Base-by-base conservation (phyloP, 2,797 vertebrate genomes). In the Xiphorhynchus erythropygius region DNA sequence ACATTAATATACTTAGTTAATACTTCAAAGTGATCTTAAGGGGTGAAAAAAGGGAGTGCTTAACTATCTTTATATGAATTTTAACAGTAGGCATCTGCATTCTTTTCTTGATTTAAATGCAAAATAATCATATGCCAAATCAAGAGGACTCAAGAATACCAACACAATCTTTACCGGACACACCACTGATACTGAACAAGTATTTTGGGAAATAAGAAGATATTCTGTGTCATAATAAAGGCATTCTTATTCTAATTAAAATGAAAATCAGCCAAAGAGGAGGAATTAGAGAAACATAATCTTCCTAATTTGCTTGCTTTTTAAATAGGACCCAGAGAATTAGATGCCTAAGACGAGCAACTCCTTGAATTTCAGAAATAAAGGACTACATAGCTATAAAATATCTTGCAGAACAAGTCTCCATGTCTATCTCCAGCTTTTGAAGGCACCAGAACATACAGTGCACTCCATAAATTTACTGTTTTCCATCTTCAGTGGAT, bases 201-300 rank as follows among this genome's bases (percentile, higher is more conserved):
- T 19, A 93, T 77, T 92, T 76, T 63, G 30, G 68, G 56, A 95
- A 94, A 91, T 59, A 74, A 56, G 23, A 91, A 94, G 55, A 84
- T 92, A 95, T 35, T 85, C 55, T 59, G 41, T 84, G 65, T 95
- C 67, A 94, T 56, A 89, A 94, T 75, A 94, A 89, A 96, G 73
- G 55, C 69, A 96, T 94, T 97, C 97, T 95, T 80, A 92, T 84
- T 91, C 91, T 81, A 91, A 96, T 78, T 92, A 94, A 96, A 97
- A 94, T 80, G 8, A 94, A 95, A 91, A 92, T 60, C 27, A 70
- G 77, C 35, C 83, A 67, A 95, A 83, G 56, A 75, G 30, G 7
- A 90, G 8, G 21, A 70, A 85, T 46, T 83, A 78, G 32, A 79
- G 10, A 79, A 84, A 71, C 11, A n/a, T 22, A 75, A 79, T 87